Base-by-base conservation (phyloP, 2,888 invertebrate genomes). In the Amitus sp. region DNA sequence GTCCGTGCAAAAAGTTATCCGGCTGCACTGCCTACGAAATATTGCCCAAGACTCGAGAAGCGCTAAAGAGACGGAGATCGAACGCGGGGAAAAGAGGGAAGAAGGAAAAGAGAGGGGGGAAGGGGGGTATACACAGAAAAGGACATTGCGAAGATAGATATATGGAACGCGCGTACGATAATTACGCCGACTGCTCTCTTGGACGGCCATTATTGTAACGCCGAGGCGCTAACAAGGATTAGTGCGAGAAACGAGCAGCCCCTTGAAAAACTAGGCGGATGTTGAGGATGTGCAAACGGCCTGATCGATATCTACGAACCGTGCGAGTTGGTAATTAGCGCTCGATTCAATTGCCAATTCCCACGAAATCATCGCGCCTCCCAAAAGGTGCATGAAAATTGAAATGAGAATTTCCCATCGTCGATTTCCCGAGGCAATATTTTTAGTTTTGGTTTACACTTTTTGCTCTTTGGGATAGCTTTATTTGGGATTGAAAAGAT, bases 121-220 rank as follows among this genome's bases (percentile, higher is more conserved):
- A 39, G 34, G 48, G 13, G 51, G 47, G 12, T 13, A 12, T 33
- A 20, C 28, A 13, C 5, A 2, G 43, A 15, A 45, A 19, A 17
- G 20, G 12, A 2, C 9, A 42, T n/a, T n/a, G n/a, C n/a, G 42
- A 9, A 6, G 43, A 55, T 48, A 27, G 18, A 20, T 46, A 30
- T 42, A 13, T 12, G 15, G 23, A 42, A 40, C 65, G 64, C 60
- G 60, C 43, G 7, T 9, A 17, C 56, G 65, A 67, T 72, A 73
- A 73, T 72, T 72, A 67, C 43, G 28, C 13, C 37, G 61, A 66
- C 63, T 66, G 48, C 23, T 23, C 23, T 60, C 53, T 65, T 61
- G n/a, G n/a, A n/a, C 57, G 57, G 58, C 58, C 67, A 71, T 73
- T 71, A 70, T 68, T 71, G 40, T 60, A 23, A 7, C n/a, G 67